Evolutionary conservation across 2,888 invertebrate species (phyloP).

Genomic region (Graphium colonna): DNA sequence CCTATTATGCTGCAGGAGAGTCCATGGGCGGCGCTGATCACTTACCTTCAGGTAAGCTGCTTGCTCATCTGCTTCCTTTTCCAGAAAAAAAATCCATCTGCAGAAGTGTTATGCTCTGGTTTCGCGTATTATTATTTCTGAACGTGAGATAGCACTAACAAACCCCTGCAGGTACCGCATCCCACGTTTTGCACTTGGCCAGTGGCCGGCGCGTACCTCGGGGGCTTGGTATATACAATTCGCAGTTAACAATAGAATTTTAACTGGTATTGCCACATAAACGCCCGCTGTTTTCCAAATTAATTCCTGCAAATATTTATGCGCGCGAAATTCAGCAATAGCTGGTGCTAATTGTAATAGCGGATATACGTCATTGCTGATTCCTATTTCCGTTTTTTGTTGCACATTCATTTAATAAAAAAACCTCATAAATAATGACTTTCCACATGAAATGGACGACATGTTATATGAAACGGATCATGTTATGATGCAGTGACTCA

Average conservation of each 20-base stretch:
- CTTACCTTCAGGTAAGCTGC: too few species aligned
- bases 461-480: not conserved
- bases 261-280: not conserved
- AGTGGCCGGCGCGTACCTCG: not conserved
- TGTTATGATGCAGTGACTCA: not conserved
- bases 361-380: not conserved
- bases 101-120: too few species aligned
- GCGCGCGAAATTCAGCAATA: not conserved
- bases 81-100: too few species aligned
- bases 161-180: not conserved
- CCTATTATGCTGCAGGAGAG: too few species aligned
- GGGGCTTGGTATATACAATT: not conserved
- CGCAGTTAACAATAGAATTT: slow-evolving; percentile 6
- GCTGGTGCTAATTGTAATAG: not conserved
- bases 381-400: not conserved
- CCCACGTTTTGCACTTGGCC: not conserved
- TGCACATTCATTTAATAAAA: too few species aligned
- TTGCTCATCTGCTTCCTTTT: too few species aligned
- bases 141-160: not conserved
- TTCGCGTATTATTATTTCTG: too few species aligned
- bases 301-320: slow-evolving; percentile 5
- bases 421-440: too few species aligned
- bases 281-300: slow-evolving; percentile 4
- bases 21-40: too few species aligned
- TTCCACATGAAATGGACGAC: too few species aligned